Percentiles rank a stretch among this genome's conserved stretches.
phyloP scores from a whole-genome alignment of 2,888 invertebrate genomes.

The Amiota communis region DNA sequence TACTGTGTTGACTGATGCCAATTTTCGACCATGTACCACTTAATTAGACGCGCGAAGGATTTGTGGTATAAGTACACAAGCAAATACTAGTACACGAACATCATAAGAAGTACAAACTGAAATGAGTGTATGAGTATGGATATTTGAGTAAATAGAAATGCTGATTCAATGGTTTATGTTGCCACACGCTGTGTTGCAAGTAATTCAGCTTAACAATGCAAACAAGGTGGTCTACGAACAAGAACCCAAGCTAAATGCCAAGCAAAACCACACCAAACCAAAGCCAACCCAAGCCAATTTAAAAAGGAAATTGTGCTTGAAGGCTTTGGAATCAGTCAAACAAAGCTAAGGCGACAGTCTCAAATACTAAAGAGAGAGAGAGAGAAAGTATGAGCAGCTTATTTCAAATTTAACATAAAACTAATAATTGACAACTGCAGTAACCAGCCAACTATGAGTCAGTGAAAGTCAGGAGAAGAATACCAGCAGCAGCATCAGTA shows the following conservation, averaged over 20 bases:
- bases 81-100: neutral
- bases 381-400: neutral
- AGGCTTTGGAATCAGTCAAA: neutral
- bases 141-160: neutral
- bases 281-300: neutral
- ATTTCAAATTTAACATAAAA: slow-evolving; percentile 11
- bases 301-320: neutral
- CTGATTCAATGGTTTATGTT: slow-evolving; percentile 17
- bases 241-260: neutral
- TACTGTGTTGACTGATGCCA: neutral
- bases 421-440: slow-evolving; percentile 19
- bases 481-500: no score
- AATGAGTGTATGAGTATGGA: slow-evolving; percentile 4
- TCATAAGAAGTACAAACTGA: neutral
- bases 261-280: neutral
- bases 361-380: no score
- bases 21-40: slow-evolving; percentile 6
- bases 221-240: slow-evolving; percentile 11
- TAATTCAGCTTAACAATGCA: slow-evolving; percentile 25
- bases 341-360: neutral
- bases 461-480: no score
- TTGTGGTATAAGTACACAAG: neutral
- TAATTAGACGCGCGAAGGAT: slow-evolving; percentile 19
- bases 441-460: neutral
- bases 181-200: neutral